Conservation (phyloP, 2,113 vertebrate genomes). For the Spea bombifrons region DNA sequence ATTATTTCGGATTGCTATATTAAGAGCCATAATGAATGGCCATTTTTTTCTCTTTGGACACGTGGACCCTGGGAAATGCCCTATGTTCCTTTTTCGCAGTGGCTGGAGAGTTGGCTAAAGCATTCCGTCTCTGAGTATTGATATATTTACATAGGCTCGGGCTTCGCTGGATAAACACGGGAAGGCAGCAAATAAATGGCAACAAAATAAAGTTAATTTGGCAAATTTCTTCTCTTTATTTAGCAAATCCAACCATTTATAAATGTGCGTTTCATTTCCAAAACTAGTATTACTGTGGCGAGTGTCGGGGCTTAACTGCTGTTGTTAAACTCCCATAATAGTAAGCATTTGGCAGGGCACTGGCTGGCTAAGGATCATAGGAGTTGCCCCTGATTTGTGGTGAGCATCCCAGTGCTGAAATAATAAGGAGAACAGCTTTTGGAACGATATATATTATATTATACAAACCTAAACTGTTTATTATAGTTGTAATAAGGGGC, state of each 20-base stretch:
- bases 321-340: too few relatives aligned
- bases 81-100: slow-evolving; percentile 5
- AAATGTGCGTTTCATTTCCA: background rate
- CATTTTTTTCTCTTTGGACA: background rate
- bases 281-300: background rate
- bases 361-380: too few relatives aligned
- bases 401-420: too few relatives aligned
- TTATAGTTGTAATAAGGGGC: too few relatives aligned
- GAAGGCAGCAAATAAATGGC: background rate
- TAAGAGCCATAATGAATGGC: slow-evolving; percentile 18
- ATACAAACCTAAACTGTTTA: too few relatives aligned
- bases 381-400: too few relatives aligned
- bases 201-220: too few relatives aligned
- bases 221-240: background rate
- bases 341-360: too few relatives aligned
- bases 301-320: too few relatives aligned
- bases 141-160: slow-evolving; percentile 21
- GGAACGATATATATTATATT: too few relatives aligned
- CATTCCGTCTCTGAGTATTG: background rate
- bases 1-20: background rate
- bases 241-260: background rate
- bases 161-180: slow-evolving; percentile 1
- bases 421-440: too few relatives aligned
- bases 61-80: slow-evolving; percentile 10
- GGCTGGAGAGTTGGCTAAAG: background rate